These are phyloP conservation scores for Struthidea cinerea DNA, from an alignment of 2,113 vertebrate species.

Conservation along the genomic window DNA sequence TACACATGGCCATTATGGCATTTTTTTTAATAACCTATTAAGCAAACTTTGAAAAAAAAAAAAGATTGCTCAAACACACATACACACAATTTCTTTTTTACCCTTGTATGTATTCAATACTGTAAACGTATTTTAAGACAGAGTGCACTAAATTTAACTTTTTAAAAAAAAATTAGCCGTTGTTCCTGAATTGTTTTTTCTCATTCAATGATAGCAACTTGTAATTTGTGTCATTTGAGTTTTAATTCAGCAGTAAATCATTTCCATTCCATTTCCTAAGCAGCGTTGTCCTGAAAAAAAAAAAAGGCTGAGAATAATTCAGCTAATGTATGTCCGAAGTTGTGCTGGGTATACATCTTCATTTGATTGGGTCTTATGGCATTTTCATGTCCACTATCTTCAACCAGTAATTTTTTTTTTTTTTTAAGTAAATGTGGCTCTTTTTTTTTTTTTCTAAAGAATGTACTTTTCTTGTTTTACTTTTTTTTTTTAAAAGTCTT, in stretches of 20 bases:
- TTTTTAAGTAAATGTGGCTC: slow-evolving; percentile 80
- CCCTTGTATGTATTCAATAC: slow-evolving; percentile 99
- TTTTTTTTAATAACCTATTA: slow-evolving; percentile 87
- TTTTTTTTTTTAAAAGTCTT: slow-evolving; percentile 81
- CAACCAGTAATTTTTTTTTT: slow-evolving; percentile 74
- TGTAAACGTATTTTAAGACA: slow-evolving; percentile 99
- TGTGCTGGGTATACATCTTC: slow-evolving; percentile 87
- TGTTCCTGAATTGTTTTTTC: slow-evolving; percentile 88
- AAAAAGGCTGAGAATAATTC: slow-evolving; percentile 76
- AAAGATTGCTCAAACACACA: slow-evolving; percentile 92
- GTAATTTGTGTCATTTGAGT: slow-evolving; percentile 80
- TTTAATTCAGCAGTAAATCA: slow-evolving; percentile 84
- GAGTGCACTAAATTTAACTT: slow-evolving; percentile 91
- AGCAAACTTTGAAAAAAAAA: slow-evolving; percentile 89
- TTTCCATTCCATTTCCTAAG: slow-evolving; percentile 82
- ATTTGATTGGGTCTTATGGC: slow-evolving; percentile 80
- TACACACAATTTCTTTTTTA: slow-evolving; percentile 95
- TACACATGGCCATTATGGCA: slow-evolving; percentile 92
- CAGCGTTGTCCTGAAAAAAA: slow-evolving; percentile 79
- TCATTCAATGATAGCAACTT: slow-evolving; percentile 78
- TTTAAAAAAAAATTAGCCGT: slow-evolving; percentile 84
- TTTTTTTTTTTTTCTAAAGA: slow-evolving; percentile 78
- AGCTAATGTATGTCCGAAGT: slow-evolving; percentile 77
- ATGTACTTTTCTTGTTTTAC: slow-evolving; percentile 80
- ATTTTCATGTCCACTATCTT: slow-evolving; percentile 80